Conservation (phyloP, 2,888 invertebrate species). For the Carcina quercana region DNA sequence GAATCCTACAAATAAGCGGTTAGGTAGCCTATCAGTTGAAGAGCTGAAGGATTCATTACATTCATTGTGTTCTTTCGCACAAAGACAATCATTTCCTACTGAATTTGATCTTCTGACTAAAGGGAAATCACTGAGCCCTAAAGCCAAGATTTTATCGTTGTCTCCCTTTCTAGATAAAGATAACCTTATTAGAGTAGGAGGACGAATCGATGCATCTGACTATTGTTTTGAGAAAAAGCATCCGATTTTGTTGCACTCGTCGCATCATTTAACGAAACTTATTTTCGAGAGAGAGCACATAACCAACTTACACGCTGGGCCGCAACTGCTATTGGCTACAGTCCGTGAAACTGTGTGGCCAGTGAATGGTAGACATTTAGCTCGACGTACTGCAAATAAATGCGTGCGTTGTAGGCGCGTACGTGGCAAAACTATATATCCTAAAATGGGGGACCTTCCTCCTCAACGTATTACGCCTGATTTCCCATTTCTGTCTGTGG, state of each 20-base stretch:
- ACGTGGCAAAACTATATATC: conserved; percentile 4
- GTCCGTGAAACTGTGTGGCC: conserved; percentile 14
- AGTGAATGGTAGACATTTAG: conserved; percentile 13
- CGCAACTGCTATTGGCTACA: conserved; percentile 10
- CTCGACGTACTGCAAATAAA: conserved; percentile 13
- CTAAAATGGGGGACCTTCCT: conserved; percentile 8
- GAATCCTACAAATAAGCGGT: conserved; percentile 8
- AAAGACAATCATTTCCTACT: conserved; percentile 8
- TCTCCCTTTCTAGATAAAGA: conserved; percentile 10
- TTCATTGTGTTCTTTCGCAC: conserved; percentile 9
- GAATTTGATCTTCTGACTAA: conserved; percentile 7
- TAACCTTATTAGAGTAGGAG: conserved; percentile 15
- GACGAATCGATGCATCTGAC: conserved; percentile 13
- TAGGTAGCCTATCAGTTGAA: conserved; percentile 5
- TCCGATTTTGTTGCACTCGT: background rate
- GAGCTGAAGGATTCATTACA: conserved; percentile 11
- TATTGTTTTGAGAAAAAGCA: conserved; percentile 8
- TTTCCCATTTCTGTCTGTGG: conserved; percentile 15
- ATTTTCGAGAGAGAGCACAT: conserved; percentile 2
- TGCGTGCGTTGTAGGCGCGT: conserved; percentile 14
- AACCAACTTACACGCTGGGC: conserved; percentile 2
- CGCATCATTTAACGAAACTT: conserved; percentile 4
- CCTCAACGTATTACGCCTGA: conserved; percentile 9
- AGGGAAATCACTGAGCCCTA: conserved; percentile 1
- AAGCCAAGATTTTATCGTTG: conserved; percentile 6